Evolutionary conservation across 2,797 vertebrate genomes (phyloP).

Genomic region (Amblyopsis hoosieri): DNA sequence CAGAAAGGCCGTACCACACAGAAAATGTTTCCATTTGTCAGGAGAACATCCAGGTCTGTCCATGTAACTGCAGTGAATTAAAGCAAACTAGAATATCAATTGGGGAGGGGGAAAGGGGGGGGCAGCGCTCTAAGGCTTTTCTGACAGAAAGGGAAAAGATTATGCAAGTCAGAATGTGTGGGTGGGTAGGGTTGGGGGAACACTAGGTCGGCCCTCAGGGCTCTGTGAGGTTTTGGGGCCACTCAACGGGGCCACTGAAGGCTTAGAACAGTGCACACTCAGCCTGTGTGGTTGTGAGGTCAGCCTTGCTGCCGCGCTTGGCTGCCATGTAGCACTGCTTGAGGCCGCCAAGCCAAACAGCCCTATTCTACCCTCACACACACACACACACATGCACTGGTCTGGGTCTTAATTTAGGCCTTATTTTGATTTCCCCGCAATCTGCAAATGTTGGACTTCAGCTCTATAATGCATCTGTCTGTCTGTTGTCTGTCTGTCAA

Average conservation of each 20-base stretch:
- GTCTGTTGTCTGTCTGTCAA: background rate
- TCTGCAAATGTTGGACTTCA: slow-evolving; percentile 50
- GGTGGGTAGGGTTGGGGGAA: slow-evolving; percentile 3
- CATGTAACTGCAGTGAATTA: slow-evolving; percentile 22
- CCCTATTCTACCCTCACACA: slow-evolving; percentile 32
- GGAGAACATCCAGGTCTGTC: slow-evolving; percentile 24
- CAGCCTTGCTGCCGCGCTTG: slow-evolving; percentile 58
- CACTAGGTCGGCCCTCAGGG: slow-evolving; percentile 26
- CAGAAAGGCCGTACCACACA: background rate
- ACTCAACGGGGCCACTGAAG: slow-evolving; percentile 32
- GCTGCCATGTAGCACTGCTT: slow-evolving; percentile 47
- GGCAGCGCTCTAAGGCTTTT: background rate
- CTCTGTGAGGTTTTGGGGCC: slow-evolving; percentile 35
- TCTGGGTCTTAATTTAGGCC: slow-evolving; percentile 60
- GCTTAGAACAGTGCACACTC: slow-evolving; percentile 53
- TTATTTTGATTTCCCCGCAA: slow-evolving; percentile 66
- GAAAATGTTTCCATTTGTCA: slow-evolving; percentile 28
- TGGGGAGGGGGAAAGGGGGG: background rate
- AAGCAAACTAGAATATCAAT: slow-evolving; percentile 24
- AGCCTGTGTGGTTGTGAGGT: slow-evolving; percentile 67
- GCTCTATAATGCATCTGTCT: slow-evolving; percentile 14
- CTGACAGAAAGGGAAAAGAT: slow-evolving; percentile 24
- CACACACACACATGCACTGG: background rate
- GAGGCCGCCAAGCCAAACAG: slow-evolving; percentile 73
- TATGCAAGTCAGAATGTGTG: slow-evolving; percentile 16